Evolutionary conservation across 2,113 vertebrate genomes (phyloP).

Genomic region (Trogon surrucura): DNA sequence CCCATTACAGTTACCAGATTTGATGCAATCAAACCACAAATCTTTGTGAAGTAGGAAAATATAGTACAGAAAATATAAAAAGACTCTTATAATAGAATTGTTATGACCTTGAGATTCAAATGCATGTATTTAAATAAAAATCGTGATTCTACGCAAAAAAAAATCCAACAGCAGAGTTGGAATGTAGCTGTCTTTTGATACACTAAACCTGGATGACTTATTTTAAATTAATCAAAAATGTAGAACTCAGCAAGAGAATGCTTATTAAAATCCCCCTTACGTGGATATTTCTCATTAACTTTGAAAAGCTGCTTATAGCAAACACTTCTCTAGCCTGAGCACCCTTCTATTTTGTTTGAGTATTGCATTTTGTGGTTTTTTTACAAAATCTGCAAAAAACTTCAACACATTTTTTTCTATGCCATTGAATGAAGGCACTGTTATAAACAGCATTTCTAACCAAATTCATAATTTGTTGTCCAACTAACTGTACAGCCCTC

Average conservation of each 20-base stretch:
- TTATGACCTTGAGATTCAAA: not conserved
- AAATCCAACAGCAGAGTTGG: not conserved
- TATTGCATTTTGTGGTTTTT: not conserved
- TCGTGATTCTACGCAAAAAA: not conserved
- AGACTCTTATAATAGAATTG: not conserved
- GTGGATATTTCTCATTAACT: constrained; percentile 39
- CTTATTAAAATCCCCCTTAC: constrained; percentile 54
- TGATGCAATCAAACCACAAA: not conserved
- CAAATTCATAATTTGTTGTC: not conserved
- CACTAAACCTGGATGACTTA: not conserved
- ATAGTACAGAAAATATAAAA: not conserved
- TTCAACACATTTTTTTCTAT: not conserved
- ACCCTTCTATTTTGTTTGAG: not conserved
- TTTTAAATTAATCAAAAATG: constrained; percentile 39
- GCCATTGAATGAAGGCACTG: not conserved
- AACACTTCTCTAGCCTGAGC: constrained; percentile 12
- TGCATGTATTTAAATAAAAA: not conserved
- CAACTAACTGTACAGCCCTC: not conserved
- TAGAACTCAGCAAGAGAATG: constrained; percentile 53
- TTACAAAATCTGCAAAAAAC: not conserved
- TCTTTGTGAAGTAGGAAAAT: not conserved
- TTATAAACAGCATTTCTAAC: not conserved
- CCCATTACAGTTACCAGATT: not conserved
- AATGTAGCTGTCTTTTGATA: constrained; percentile 20
- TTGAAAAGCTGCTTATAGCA: constrained; percentile 46